Conservation (phyloP, 2,797 vertebrate species). For the Amblyraja radiata region DNA sequence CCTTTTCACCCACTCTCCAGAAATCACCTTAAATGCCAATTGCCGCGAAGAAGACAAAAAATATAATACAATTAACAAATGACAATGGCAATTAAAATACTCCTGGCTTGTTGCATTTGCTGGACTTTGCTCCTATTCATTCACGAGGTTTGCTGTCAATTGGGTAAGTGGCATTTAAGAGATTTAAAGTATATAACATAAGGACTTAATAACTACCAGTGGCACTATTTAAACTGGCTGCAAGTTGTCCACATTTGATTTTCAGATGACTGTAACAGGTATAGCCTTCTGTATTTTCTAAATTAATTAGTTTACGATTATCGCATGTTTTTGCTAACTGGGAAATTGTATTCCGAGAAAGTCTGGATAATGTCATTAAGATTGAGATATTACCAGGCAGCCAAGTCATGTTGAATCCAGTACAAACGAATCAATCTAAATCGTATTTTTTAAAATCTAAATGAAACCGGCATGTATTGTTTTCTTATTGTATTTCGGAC, state of each 20-base stretch:
- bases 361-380: background rate
- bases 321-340: background rate
- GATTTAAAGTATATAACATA: background rate
- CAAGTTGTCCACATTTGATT: background rate
- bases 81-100: conserved; percentile 35
- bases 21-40: background rate
- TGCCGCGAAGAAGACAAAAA: background rate
- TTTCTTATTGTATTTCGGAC: background rate
- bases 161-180: conserved; percentile 39
- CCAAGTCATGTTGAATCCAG: background rate
- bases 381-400: background rate
- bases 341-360: background rate
- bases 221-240: background rate
- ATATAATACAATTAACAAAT: background rate
- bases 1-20: background rate
- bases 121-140: conserved; percentile 32
- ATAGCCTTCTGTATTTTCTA: background rate
- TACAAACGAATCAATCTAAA: background rate
- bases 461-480: background rate
- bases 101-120: conserved; percentile 16
- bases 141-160: conserved; percentile 37
- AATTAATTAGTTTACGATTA: background rate
- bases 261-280: background rate
- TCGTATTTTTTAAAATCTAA: background rate
- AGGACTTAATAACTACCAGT: background rate